phyloP scores from a whole-genome alignment of 2,113 vertebrate genomes.

The Nycticorax nycticorax region DNA sequence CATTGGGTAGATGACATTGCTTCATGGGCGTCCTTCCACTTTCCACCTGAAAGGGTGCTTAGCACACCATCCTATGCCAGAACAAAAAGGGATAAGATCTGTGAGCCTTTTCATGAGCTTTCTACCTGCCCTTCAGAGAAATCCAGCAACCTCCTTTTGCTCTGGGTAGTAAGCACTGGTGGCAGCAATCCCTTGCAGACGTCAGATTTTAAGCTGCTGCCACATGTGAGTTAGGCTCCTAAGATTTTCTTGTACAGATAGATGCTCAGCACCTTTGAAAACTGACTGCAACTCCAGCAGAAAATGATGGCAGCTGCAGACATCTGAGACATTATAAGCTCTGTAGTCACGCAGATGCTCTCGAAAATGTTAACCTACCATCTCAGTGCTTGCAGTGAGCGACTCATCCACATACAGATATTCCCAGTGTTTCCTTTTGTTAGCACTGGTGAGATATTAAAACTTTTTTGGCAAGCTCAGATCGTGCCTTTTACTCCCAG shows the following conservation, averaged over 20 bases:
- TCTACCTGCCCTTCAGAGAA: background rate
- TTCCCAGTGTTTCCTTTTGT: background rate
- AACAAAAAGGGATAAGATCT: background rate
- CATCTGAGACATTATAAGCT: fast-evolving
- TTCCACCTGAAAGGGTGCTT: background rate
- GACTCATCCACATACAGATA: background rate
- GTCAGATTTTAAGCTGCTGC: background rate
- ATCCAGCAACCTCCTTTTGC: background rate
- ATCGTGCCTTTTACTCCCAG: background rate
- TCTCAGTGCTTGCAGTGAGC: background rate
- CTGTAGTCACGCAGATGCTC: background rate
- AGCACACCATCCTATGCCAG: background rate
- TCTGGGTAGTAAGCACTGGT: background rate
- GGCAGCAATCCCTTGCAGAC: background rate
- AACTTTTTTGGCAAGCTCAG: background rate
- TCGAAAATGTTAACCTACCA: background rate
- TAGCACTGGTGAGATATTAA: background rate
- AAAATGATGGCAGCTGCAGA: background rate
- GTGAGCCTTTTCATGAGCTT: background rate
- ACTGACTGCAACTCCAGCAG: background rate
- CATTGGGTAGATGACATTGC: background rate
- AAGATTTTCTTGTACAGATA: background rate
- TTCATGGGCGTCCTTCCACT: background rate
- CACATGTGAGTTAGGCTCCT: background rate
- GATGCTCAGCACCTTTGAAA: background rate